Percentiles rank a stretch among this genome's conserved stretches.
Conservation (phyloP, 1,140 invertebrate species). For the Drosophila lacertosa region DNA sequence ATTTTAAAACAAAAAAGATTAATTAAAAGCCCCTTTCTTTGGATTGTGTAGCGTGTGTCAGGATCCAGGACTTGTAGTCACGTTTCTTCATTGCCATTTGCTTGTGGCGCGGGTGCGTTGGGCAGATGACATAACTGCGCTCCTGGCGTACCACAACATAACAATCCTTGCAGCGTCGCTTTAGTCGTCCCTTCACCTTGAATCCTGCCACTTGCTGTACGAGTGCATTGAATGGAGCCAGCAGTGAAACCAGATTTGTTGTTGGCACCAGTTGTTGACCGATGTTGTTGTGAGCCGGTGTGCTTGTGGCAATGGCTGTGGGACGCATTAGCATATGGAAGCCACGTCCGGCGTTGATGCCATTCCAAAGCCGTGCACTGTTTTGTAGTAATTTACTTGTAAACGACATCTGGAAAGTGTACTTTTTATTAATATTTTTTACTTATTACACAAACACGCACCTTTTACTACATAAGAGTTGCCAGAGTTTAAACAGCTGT, state of each 20-base stretch:
- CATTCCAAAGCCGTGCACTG: slow-evolving; percentile 49
- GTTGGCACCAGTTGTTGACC: slow-evolving; percentile 9
- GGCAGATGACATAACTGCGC: slow-evolving; percentile 90
- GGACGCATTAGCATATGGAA: slow-evolving; percentile 60
- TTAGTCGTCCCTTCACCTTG: slow-evolving; percentile 86
- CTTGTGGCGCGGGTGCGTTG: slow-evolving; percentile 90
- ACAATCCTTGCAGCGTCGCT: slow-evolving; percentile 90
- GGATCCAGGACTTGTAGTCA: slow-evolving; percentile 88
- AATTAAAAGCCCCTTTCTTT: slow-evolving; percentile 86
- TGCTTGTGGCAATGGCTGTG: slow-evolving; percentile 6
- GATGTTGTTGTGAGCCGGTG: slow-evolving; percentile 20
- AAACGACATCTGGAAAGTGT: slow-evolving; percentile 57
- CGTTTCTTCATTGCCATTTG: slow-evolving; percentile 89
- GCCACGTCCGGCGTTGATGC: slow-evolving; percentile 39
- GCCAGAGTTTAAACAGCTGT: slow-evolving; percentile 5
- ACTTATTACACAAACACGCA: slow-evolving; percentile 24
- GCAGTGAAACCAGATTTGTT: slow-evolving; percentile 16
- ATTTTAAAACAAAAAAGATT: slow-evolving; percentile 11
- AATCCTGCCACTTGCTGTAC: slow-evolving; percentile 77
- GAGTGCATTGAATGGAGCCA: slow-evolving; percentile 52
- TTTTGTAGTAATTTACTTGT: slow-evolving; percentile 51
- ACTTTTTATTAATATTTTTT: slow-evolving; percentile 50
- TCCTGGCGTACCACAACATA: slow-evolving; percentile 89
- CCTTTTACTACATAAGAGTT: slow-evolving; percentile 24
- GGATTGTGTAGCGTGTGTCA: slow-evolving; percentile 89